A percentile compares a stretch with the other conserved stretches of the same genome.
phyloP scores from a whole-genome alignment of 2,888 invertebrate genomes.

The Leuctra nigra region DNA sequence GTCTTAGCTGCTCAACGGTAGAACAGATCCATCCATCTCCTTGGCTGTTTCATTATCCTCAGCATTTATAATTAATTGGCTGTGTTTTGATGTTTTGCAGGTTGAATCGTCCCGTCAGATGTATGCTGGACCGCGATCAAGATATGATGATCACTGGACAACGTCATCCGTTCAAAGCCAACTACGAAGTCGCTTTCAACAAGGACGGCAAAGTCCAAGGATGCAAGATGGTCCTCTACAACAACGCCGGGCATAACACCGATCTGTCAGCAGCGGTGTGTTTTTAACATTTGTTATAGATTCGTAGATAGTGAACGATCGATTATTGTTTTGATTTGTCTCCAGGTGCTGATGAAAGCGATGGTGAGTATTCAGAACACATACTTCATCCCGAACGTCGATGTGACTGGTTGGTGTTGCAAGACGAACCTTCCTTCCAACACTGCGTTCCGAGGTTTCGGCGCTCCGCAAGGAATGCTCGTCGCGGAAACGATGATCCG shows the following conservation, averaged over 20 bases:
- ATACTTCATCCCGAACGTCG: conserved; percentile 69
- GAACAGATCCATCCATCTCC: too few species aligned
- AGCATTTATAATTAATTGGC: too few species aligned
- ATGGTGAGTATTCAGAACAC: conserved; percentile 79
- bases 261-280: conserved; percentile 75
- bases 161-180: conserved; percentile 80
- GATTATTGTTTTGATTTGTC: too few species aligned
- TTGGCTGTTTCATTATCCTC: too few species aligned
- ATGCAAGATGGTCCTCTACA: conserved; percentile 64
- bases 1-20: conserved; percentile 71
- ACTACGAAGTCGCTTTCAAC: conserved; percentile 77
- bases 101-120: conserved; percentile 67
- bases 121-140: conserved; percentile 88
- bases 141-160: conserved; percentile 88
- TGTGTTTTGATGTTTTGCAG: background rate
- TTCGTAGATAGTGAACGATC: too few species aligned
- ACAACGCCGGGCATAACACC: conserved; percentile 74
- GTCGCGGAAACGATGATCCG: conserved; percentile 71
- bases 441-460: conserved; percentile 90
- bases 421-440: conserved; percentile 87
- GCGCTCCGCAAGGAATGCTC: conserved; percentile 88
- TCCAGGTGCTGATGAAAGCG: conserved; percentile 79
- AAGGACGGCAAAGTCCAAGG: conserved; percentile 69
- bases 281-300: too few species aligned
- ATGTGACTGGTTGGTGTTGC: conserved; percentile 66